Evolutionary conservation across 2,888 invertebrate species (phyloP).

Genomic region (Pyrrhosoma nymphula): DNA sequence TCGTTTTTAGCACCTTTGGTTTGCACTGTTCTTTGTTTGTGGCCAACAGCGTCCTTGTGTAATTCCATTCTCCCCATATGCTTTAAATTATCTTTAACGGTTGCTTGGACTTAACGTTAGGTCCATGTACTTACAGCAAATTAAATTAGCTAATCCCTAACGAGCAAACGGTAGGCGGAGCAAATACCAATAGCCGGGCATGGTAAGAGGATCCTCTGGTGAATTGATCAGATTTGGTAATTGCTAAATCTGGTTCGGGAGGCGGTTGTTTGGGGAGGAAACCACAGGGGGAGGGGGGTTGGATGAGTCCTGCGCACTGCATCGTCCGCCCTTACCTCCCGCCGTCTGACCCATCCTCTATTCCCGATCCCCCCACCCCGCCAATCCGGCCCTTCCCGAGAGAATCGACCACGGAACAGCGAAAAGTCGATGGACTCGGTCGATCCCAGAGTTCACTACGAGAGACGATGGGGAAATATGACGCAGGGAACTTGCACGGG

Average conservation of each 20-base stretch:
- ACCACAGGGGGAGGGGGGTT: neutral
- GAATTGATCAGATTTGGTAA: constrained; percentile 35
- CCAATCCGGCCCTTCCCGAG: neutral
- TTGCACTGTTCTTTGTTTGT: too few relatives aligned
- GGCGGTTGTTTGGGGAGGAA: neutral
- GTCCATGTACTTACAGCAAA: neutral
- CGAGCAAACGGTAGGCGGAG: neutral
- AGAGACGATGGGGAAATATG: neutral
- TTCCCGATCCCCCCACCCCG: neutral
- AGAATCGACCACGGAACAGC: neutral
- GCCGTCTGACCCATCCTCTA: neutral
- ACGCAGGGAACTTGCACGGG: neutral
- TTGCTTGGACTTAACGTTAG: neutral
- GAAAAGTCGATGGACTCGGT: neutral
- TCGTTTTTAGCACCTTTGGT: too few relatives aligned
- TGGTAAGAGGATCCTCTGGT: neutral
- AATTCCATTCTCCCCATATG: neutral
- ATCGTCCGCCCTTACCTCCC: neutral
- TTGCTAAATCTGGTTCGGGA: constrained; percentile 47
- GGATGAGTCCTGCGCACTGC: neutral
- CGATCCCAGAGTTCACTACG: neutral
- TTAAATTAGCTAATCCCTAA: constrained; percentile 31
- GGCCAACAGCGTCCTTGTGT: neutral
- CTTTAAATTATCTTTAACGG: neutral
- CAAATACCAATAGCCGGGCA: neutral